These are phyloP conservation scores for Circaetus cinerascens DNA, from an alignment of 2,113 vertebrate genomes.

Conservation along the genomic window DNA sequence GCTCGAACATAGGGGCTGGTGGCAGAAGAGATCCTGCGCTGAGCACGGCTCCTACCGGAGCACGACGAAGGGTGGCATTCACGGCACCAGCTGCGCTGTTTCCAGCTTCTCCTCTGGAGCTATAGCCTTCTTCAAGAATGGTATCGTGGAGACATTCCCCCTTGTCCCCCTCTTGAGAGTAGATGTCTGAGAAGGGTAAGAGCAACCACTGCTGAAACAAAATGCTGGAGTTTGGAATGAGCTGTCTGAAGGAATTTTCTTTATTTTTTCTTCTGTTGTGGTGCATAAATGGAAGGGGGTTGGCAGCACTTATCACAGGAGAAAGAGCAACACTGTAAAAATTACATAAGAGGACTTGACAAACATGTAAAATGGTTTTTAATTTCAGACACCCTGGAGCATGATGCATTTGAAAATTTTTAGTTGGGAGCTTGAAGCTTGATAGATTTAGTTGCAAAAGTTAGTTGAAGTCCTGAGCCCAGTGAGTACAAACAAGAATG, in stretches of 20 bases:
- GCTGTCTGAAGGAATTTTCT: neutral
- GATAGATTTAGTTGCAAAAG: constrained; percentile 61
- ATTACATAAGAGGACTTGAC: constrained; percentile 9
- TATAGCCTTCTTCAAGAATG: neutral
- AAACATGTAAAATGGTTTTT: constrained; percentile 48
- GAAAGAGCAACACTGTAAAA: constrained; percentile 23
- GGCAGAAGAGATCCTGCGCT: neutral
- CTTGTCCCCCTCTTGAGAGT: neutral
- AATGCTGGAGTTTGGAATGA: neutral
- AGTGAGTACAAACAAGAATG: neutral
- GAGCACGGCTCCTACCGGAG: neutral
- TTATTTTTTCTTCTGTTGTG: neutral
- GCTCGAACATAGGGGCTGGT: neutral
- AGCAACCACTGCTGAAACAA: neutral
- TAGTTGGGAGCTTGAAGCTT: constrained; percentile 59
- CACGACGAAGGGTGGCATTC: accelerated
- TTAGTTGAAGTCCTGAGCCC: constrained; percentile 22
- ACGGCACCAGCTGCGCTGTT: neutral
- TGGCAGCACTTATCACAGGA: constrained; percentile 26
- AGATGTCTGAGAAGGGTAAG: neutral
- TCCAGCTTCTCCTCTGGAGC: neutral
- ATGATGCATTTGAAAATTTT: constrained; percentile 53
- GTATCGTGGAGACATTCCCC: neutral
- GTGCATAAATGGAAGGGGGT: neutral
- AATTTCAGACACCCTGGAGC: constrained; percentile 52